Conservation (phyloP, 2,888 invertebrate genomes). For the Boloria euphrosyne region DNA sequence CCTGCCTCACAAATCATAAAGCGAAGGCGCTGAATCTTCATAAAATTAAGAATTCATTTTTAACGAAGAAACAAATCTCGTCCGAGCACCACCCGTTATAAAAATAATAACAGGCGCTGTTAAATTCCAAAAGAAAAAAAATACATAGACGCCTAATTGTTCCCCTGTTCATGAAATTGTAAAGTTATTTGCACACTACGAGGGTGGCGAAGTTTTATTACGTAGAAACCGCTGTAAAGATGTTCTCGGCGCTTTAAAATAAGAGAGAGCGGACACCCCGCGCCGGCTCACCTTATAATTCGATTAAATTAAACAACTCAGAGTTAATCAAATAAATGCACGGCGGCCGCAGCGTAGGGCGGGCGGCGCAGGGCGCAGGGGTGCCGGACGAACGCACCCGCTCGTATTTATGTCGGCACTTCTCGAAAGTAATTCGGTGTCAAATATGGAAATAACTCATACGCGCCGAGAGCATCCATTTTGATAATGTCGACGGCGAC, state of each 20-base stretch:
- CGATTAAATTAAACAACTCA: conserved; percentile 83
- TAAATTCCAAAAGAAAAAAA: conserved; percentile 74
- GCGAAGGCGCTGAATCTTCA: conserved; percentile 68
- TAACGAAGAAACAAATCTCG: conserved; percentile 75
- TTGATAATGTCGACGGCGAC: conserved; percentile 78
- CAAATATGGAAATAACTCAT: conserved; percentile 83
- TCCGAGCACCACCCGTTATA: conserved; percentile 59
- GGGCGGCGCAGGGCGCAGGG: conserved; percentile 43
- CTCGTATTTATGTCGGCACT: conserved; percentile 80
- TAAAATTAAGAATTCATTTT: conserved; percentile 80
- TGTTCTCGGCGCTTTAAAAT: conserved; percentile 80
- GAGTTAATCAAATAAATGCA: conserved; percentile 83
- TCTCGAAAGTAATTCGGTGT: conserved; percentile 82
- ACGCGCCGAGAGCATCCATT: conserved; percentile 78
- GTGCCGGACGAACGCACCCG: conserved; percentile 44
- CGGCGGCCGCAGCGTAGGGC: conserved; percentile 59
- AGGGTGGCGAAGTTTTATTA: conserved; percentile 80
- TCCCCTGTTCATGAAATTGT: conserved; percentile 82
- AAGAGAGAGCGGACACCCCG: conserved; percentile 60
- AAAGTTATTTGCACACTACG: conserved; percentile 74
- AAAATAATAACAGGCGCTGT: conserved; percentile 74
- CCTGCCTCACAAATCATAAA: conserved; percentile 59
- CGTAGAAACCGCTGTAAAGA: conserved; percentile 81
- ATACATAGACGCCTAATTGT: conserved; percentile 78
- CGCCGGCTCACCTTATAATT: conserved; percentile 76